Conservation (phyloP, 2,113 vertebrate genomes). For the Passerina amoena region DNA sequence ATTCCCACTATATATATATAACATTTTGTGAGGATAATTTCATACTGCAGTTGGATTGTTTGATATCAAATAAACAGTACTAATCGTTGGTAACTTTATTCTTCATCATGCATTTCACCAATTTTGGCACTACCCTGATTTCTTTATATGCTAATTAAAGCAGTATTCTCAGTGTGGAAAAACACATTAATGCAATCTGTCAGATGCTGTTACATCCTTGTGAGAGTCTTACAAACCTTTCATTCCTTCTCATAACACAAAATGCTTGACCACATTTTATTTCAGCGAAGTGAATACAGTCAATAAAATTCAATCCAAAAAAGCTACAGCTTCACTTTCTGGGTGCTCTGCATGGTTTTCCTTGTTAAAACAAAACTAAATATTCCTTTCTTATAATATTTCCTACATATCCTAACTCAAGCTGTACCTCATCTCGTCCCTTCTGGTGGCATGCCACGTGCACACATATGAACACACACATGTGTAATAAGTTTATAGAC, state of each 20-base stretch:
- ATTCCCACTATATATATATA: not conserved
- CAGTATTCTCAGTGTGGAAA: not conserved
- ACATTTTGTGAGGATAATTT: not conserved
- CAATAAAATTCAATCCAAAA: not conserved
- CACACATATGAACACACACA: fast-evolving
- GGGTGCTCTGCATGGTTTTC: not conserved
- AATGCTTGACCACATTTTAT: not conserved
- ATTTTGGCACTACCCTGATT: not conserved
- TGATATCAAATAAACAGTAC: not conserved
- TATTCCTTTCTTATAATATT: not conserved
- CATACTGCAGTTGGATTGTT: not conserved
- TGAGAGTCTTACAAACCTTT: not conserved
- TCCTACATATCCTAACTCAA: not conserved
- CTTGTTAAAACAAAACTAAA: not conserved
- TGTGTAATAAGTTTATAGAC: fast-evolving
- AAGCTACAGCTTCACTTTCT: not conserved
- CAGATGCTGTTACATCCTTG: not conserved
- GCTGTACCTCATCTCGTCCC: too few relatives aligned
- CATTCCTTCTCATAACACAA: not conserved
- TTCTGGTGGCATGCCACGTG: not conserved
- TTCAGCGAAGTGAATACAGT: not conserved
- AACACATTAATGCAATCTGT: not conserved
- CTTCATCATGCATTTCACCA: not conserved
- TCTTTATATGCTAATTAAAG: not conserved
- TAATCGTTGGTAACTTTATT: not conserved